A percentile compares a stretch with the other conserved stretches of the same genome.
These are phyloP conservation scores for Lithobates sylvaticus DNA, from an alignment of 2,797 vertebrate genomes.

Conservation along the genomic window DNA sequence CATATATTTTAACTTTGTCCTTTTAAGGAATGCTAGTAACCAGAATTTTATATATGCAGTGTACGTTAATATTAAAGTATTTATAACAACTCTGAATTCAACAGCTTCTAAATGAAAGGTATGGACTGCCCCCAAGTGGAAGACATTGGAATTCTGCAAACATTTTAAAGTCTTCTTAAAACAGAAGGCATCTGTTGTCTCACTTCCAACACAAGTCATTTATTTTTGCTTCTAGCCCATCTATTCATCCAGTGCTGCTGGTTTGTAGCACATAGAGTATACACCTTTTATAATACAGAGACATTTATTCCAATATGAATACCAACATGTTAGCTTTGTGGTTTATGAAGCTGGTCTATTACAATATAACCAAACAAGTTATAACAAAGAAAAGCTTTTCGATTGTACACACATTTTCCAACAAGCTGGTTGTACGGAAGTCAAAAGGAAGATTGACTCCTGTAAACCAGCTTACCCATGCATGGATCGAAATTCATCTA, in stretches of 20 bases:
- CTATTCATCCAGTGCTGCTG: neutral
- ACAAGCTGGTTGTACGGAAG: no score
- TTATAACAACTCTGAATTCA: neutral
- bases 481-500: no score
- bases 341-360: no score
- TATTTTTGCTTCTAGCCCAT: neutral
- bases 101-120: neutral
- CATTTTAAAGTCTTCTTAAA: neutral
- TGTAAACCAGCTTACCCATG: no score
- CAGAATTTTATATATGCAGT: neutral
- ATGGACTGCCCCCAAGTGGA: constrained; percentile 41
- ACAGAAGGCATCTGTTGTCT: neutral
- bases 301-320: neutral
- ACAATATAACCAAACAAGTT: neutral
- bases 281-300: neutral
- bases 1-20: neutral
- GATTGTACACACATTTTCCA: no score
- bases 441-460: no score
- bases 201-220: neutral
- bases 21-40: neutral
- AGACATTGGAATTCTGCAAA: neutral
- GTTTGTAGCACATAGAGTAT: neutral
- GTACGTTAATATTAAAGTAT: neutral
- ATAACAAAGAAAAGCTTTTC: neutral
- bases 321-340: no score